Evolutionary conservation across 2,888 invertebrate genomes (phyloP).

Genomic region (Trilocha varians): DNA sequence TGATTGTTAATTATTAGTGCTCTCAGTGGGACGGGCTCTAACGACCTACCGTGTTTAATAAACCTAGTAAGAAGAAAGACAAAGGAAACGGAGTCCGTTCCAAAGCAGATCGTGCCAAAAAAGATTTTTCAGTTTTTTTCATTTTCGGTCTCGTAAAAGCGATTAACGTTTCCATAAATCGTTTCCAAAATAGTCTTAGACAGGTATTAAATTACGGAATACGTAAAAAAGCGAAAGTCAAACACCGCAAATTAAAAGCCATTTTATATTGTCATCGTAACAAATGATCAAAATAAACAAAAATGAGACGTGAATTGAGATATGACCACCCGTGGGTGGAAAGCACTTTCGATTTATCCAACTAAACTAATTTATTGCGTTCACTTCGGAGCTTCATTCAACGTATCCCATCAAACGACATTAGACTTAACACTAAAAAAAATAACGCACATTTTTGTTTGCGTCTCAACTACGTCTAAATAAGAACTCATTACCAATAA

Average conservation of each 20-base stretch:
- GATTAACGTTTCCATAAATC: too few species aligned
- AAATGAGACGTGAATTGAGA: not conserved
- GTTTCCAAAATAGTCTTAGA: too few species aligned
- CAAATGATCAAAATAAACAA: not conserved
- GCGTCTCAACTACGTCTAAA: not conserved
- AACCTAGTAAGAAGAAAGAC: too few species aligned
- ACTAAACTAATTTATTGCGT: not conserved
- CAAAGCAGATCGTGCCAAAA: too few species aligned
- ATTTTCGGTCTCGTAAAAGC: too few species aligned
- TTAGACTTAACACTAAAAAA: not conserved
- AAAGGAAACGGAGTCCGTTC: too few species aligned
- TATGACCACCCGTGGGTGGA: not conserved
- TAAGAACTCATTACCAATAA: conserved; percentile 10
- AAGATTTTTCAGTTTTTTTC: too few species aligned
- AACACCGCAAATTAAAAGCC: not conserved
- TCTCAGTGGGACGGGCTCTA: too few species aligned
- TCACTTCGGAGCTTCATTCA: not conserved
- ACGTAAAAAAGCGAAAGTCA: not conserved
- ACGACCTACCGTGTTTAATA: too few species aligned
- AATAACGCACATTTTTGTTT: not conserved
- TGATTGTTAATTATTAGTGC: too few species aligned
- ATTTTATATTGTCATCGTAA: not conserved
- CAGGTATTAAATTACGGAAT: not conserved
- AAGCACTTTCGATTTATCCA: not conserved
- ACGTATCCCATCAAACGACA: not conserved